A percentile compares a stretch with the other conserved stretches of the same genome.
These are phyloP conservation scores for Larimichthys crocea DNA, from an alignment of 2,113 vertebrate genomes.

Conservation along the genomic window DNA sequence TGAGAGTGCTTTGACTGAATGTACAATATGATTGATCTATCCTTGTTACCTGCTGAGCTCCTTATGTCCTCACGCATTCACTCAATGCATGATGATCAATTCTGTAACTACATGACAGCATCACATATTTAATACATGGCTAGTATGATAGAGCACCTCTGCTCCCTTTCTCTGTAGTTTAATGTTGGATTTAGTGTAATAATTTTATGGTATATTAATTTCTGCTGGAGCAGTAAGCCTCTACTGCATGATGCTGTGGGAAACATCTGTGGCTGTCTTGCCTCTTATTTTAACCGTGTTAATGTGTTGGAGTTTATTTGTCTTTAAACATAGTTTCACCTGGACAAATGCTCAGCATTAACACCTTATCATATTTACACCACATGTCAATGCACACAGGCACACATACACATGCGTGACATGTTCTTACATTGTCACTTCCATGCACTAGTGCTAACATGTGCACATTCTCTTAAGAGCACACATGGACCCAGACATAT, in stretches of 20 bases:
- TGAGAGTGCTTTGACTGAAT: neutral
- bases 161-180: neutral
- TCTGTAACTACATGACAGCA: neutral
- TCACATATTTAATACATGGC: neutral
- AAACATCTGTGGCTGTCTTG: neutral
- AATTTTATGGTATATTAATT: neutral
- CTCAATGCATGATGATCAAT: neutral
- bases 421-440: slow-evolving; percentile 17
- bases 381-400: neutral
- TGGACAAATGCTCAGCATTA: slow-evolving; percentile 7
- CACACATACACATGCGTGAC: neutral
- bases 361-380: slow-evolving; percentile 5
- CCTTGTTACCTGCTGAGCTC: neutral
- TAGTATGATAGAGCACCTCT: neutral
- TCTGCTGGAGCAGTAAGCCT: neutral
- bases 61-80: neutral
- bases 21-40: neutral
- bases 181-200: neutral
- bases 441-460: slow-evolving; percentile 23
- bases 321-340: neutral
- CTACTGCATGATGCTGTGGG: neutral
- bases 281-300: neutral
- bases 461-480: slow-evolving; percentile 35
- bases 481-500: slow-evolving; percentile 49
- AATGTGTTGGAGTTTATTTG: neutral